A percentile compares a stretch with the other conserved stretches of the same genome.
Conservation (phyloP, 2,888 invertebrate species). For the Hirtodrosophila confusa region DNA sequence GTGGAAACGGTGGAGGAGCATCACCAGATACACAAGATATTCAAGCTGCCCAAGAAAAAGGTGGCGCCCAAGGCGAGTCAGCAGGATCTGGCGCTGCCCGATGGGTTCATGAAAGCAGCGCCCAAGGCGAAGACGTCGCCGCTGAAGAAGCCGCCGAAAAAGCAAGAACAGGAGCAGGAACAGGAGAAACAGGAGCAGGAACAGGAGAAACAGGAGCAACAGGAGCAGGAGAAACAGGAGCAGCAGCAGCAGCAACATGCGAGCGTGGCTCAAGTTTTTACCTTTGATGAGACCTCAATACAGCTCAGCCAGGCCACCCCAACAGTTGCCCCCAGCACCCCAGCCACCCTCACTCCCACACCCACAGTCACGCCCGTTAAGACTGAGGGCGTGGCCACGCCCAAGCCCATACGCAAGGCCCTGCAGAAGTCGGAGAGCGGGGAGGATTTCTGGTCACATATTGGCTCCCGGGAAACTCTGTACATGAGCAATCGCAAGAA, state of each 20-base stretch:
- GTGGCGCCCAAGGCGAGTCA: conserved; percentile 24
- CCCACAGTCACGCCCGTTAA: conserved; percentile 28
- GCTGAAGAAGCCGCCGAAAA: conserved; percentile 44
- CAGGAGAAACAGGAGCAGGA: not conserved
- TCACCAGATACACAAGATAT: conserved; percentile 79
- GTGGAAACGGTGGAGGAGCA: conserved; percentile 83
- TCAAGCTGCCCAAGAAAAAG: conserved; percentile 83
- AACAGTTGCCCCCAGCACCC: not conserved
- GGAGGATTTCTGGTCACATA: conserved; percentile 88
- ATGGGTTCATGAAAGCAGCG: conserved; percentile 71
- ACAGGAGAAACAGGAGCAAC: not conserved
- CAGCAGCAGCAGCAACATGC: conserved; percentile 32
- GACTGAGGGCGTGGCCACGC: conserved; percentile 67
- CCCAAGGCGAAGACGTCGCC: conserved; percentile 75
- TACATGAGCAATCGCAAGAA: conserved; percentile 86
- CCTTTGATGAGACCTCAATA: conserved; percentile 60
- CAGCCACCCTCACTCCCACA: not conserved
- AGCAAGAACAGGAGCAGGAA: not conserved
- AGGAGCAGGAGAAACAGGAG: not conserved
- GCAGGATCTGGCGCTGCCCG: conserved; percentile 56
- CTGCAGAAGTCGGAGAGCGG: conserved; percentile 82
- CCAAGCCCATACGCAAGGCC: conserved; percentile 73
- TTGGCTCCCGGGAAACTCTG: conserved; percentile 88
- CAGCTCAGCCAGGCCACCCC: conserved; percentile 25
- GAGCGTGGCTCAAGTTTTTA: conserved; percentile 68